These are phyloP conservation scores for Parasteatoda lunata DNA, from an alignment of 2,888 invertebrate genomes.

Conservation along the genomic window DNA sequence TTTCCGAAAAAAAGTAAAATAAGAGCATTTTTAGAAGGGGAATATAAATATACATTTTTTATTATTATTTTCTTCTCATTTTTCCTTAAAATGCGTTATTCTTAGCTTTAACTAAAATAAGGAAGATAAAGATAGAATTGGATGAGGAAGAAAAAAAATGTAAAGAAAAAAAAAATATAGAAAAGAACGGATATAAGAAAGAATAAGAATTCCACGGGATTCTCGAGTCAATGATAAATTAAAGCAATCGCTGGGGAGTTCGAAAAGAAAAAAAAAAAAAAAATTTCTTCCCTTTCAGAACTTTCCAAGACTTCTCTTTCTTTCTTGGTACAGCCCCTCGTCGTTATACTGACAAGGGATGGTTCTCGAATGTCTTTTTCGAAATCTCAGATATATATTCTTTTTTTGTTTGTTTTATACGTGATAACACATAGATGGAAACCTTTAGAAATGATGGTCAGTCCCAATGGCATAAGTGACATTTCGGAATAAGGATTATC, in stretches of 20 bases:
- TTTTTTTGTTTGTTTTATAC: background rate
- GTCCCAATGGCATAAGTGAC: background rate
- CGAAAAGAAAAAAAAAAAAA: conserved; percentile 15
- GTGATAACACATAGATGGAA: background rate
- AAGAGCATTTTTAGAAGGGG: conserved; percentile 3
- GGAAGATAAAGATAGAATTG: conserved; percentile 25
- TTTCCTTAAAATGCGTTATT: conserved; percentile 32
- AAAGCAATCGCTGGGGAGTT: conserved; percentile 55
- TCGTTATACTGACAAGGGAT: background rate
- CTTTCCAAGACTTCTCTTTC: conserved; percentile 4
- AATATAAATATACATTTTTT: conserved; percentile 14
- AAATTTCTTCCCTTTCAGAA: conserved; percentile 19
- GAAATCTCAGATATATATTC: background rate
- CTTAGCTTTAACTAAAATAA: conserved; percentile 7
- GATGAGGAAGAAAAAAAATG: conserved; percentile 11
- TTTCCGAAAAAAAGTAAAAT: conserved; percentile 17
- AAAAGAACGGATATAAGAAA: conserved; percentile 11
- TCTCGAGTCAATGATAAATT: conserved; percentile 56
- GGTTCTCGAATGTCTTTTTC: background rate
- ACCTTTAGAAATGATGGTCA: background rate
- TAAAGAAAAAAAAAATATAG: background rate
- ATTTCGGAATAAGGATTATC: too few species aligned
- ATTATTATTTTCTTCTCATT: background rate
- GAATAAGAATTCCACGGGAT: background rate
- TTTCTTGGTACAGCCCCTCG: background rate